Percentiles rank a stretch among this genome's conserved stretches.
Evolutionary conservation across 1,140 invertebrate genomes (phyloP).

Genomic region (Laupala kohalensis): DNA sequence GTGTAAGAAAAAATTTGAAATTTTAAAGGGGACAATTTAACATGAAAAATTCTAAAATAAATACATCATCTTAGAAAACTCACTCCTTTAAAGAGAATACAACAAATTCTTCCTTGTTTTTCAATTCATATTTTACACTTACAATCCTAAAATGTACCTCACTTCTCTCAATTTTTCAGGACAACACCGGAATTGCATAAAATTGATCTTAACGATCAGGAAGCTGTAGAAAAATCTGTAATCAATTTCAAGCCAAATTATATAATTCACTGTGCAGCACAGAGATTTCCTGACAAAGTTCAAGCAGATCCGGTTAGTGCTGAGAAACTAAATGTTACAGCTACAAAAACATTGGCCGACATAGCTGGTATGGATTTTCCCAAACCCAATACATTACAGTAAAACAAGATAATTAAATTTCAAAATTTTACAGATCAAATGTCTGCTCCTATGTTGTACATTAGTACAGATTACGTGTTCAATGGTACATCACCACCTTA

Average conservation of each 20-base stretch:
- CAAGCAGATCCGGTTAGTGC: constrained; percentile 32
- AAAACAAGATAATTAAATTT: not conserved
- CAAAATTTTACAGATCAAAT: constrained; percentile 21
- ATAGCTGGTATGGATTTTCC: constrained; percentile 28
- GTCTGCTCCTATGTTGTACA: constrained; percentile 33
- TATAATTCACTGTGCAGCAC: constrained; percentile 40
- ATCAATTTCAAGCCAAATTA: constrained; percentile 29
- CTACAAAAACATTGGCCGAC: constrained; percentile 30
- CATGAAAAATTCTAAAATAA: no score
- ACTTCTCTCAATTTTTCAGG: no score
- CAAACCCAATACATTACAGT: constrained; percentile 3
- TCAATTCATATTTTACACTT: no score
- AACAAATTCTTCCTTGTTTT: no score
- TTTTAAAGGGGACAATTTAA: no score
- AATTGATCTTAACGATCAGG: constrained; percentile 28
- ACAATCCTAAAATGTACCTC: no score
- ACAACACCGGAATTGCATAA: not conserved
- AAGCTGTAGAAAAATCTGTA: constrained; percentile 25
- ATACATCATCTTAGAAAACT: no score
- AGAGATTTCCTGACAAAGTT: constrained; percentile 36
- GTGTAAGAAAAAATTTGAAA: no score
- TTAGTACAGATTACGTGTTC: constrained; percentile 48
- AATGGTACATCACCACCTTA: constrained; percentile 40
- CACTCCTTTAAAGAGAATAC: no score
- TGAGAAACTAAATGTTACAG: constrained; percentile 31